phyloP scores from a whole-genome alignment of 2,113 vertebrate species.

The Paralichthys olivaceus region DNA sequence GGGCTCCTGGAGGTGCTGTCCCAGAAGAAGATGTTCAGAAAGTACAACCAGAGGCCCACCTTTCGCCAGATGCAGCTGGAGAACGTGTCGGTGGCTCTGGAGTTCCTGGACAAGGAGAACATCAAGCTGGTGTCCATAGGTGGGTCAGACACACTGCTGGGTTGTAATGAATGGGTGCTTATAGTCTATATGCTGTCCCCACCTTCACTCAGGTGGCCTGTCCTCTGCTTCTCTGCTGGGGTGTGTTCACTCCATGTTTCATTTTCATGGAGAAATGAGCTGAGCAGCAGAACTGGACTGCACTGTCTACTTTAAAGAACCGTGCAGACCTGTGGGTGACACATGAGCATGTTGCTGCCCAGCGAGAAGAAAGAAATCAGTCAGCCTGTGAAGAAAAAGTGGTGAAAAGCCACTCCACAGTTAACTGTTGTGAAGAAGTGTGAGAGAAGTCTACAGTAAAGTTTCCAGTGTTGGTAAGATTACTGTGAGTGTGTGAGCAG shows the following conservation, averaged over 20 bases:
- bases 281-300: not conserved
- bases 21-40: conserved; percentile 91
- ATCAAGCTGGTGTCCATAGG: conserved; percentile 91
- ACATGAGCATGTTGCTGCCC: conserved; percentile 5
- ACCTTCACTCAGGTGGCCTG: conserved; percentile 12
- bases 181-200: not conserved
- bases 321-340: not conserved
- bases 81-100: conserved; percentile 90
- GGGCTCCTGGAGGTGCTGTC: conserved; percentile 89
- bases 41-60: conserved; percentile 89
- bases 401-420: not conserved
- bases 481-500: conserved; percentile 21
- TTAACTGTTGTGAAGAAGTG: not conserved
- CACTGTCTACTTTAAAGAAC: not conserved
- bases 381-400: not conserved
- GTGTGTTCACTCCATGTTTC: not conserved
- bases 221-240: not conserved
- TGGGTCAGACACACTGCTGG: conserved; percentile 62
- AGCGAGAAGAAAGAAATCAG: not conserved
- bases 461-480: not conserved
- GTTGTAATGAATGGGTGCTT: conserved; percentile 43
- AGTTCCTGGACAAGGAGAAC: conserved; percentile 89
- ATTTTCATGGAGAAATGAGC: not conserved
- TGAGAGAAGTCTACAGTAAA: not conserved
- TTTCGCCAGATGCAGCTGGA: conserved; percentile 92